Base-by-base conservation (phyloP, 2,113 vertebrate species). In the Stegostoma tigrinum region DNA sequence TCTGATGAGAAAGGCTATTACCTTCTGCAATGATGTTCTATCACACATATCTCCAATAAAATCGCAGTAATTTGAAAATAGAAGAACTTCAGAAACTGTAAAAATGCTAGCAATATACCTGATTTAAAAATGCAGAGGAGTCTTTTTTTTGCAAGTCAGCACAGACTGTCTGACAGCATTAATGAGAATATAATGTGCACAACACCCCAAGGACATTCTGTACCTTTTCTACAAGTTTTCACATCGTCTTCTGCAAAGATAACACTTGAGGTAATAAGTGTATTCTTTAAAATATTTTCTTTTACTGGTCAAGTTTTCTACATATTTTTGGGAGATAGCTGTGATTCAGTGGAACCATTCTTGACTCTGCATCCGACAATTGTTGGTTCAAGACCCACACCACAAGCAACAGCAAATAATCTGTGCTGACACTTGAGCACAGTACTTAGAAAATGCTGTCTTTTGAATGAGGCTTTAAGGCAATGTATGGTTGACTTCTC, bases 91-190 rank as follows among this genome's bases (percentile, higher is more conserved):
- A 70, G 34, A 67, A 67, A 27, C 3, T 70, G 24, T 2, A 27
- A 94, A 94, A n/a, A 94, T 94, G n/a, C 34, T 66, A 67, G n/a
- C 23, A 94, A 94, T 45, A 55, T 45, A 94, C 45, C 34, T 94
- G 64, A 45, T 66, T 68, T 45, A 67, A 38, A 94, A 67, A 94
- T 94, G 61, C 55, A 48, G 64, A 21, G 64, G 42, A 38, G 64
- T 23, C 19, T 94, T 94, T 67, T 21, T 75, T 93, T 64, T 94
- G 38, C 87, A 70, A 70, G 64, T 94, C 91, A 94, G 91, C 91
- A 94, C 91, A 94, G 34, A n/a, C 7, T 42, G 91, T 38, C 64
- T 67, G 91, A 64, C 64, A 68, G 38, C 42, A 68, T 23, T 90
- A 61, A 90, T 90, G 64, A 90, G 87, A 61, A 90, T 90, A 52